These are phyloP conservation scores for Natator depressus DNA, from an alignment of 2,113 vertebrate species.

Conservation along the genomic window DNA sequence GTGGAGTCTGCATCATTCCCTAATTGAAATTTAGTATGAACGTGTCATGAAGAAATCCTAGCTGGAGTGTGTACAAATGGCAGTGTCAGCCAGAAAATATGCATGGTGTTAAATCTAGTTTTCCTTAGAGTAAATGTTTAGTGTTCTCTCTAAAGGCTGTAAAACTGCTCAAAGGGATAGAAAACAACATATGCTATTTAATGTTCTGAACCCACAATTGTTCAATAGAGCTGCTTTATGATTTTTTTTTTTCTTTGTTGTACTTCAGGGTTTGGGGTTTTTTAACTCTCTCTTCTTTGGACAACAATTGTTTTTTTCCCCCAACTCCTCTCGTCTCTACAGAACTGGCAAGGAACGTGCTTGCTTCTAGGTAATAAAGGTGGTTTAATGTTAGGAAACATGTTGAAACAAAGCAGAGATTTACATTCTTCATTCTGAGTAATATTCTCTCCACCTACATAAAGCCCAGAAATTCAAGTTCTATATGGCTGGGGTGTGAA, in stretches of 20 bases:
- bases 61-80: background rate
- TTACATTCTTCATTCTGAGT: background rate
- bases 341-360: background rate
- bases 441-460: background rate
- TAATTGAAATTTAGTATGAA: background rate
- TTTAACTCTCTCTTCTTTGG: background rate
- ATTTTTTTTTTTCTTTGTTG: background rate
- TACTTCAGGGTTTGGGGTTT: background rate
- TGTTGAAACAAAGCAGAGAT: background rate
- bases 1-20: background rate
- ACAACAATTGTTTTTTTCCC: background rate
- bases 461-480: background rate
- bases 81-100: background rate
- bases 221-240: background rate
- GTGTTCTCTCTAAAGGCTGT: background rate
- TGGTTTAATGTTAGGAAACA: background rate
- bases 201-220: background rate
- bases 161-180: background rate
- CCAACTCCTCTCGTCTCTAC: background rate
- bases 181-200: background rate
- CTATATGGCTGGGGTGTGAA: background rate
- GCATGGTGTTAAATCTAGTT: background rate
- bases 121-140: rapidly evolving
- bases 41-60: background rate
- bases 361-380: background rate